These are phyloP conservation scores for Onychomys arenicola DNA, from an alignment of 2,797 vertebrate species.

Conservation along the genomic window DNA sequence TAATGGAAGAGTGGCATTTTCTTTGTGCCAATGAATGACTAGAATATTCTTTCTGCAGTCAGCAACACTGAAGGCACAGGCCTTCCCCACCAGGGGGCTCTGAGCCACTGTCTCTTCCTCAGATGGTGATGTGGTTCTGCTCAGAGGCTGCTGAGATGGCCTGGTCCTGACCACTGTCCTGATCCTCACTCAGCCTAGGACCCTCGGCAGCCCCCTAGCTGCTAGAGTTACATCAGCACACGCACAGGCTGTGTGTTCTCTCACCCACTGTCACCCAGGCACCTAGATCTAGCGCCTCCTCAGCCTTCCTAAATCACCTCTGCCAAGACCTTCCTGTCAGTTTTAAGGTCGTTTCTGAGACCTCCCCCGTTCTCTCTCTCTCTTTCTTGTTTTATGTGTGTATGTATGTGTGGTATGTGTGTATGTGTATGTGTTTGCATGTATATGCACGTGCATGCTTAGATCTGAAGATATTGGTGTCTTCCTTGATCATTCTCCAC, in stretches of 20 bases:
- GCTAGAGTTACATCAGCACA: background rate
- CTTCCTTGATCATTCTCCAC: background rate
- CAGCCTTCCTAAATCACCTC: background rate
- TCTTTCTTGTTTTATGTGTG: background rate
- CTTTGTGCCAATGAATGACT: background rate
- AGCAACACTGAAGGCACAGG: background rate
- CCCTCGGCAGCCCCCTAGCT: background rate
- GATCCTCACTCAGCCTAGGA: background rate
- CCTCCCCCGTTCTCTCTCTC: background rate
- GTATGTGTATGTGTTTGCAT: background rate
- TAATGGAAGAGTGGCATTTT: background rate
- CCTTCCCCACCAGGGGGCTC: background rate
- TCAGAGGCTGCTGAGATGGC: background rate
- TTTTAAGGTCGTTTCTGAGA: background rate
- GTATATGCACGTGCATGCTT: background rate
- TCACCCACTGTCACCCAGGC: accelerated
- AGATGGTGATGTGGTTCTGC: background rate
- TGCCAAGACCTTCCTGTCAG: background rate
- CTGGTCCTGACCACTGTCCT: background rate
- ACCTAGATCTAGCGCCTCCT: background rate
- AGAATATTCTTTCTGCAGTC: background rate
- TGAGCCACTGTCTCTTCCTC: background rate
- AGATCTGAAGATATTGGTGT: background rate
- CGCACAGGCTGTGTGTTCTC: background rate
- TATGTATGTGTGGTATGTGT: background rate